Conservation (phyloP, 2,113 vertebrate genomes). For the Ovis canadensis region DNA sequence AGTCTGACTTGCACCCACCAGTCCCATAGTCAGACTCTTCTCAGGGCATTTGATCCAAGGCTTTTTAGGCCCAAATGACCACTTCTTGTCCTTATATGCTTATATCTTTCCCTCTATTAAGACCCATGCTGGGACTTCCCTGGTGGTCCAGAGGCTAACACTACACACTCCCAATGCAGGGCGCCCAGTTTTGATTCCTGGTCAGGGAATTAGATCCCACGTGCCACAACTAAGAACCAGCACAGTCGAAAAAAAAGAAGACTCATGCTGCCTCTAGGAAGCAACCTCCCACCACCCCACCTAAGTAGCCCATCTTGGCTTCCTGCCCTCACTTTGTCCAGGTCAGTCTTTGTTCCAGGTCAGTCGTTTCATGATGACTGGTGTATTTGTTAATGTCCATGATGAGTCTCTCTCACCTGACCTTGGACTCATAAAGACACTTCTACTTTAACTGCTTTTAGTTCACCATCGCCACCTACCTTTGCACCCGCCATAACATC, state of each 20-base stretch:
- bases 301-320: neutral
- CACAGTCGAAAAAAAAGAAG: neutral
- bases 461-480: neutral
- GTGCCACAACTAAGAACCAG: neutral
- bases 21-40: neutral
- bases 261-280: too few relatives aligned
- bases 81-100: neutral
- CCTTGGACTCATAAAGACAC: neutral
- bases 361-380: neutral
- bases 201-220: neutral
- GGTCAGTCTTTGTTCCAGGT: too few relatives aligned
- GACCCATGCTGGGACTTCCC: neutral
- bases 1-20: neutral
- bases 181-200: neutral
- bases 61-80: neutral
- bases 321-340: neutral
- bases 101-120: neutral
- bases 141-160: neutral
- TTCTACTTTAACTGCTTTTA: neutral
- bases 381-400: neutral
- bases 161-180: neutral
- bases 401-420: neutral
- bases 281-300: accelerated
- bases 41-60: neutral
- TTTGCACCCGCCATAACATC: neutral